A percentile compares a stretch with the other conserved stretches of the same genome.
phyloP scores from a whole-genome alignment of 1,140 invertebrate genomes.

The Penaeus indicus region DNA sequence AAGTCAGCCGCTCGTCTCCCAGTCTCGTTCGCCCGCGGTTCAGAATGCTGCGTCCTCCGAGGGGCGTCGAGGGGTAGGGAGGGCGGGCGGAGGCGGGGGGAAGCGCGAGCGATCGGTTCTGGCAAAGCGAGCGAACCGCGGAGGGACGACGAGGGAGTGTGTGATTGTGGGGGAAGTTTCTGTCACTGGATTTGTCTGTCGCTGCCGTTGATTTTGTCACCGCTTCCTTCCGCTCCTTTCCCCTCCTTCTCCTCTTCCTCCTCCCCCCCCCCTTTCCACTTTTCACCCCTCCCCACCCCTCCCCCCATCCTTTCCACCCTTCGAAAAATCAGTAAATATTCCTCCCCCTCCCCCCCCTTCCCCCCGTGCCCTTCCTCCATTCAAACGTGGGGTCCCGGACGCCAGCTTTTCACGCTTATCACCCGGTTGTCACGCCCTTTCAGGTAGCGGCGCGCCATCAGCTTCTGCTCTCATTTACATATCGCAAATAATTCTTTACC shows the following conservation, averaged over 20 bases:
- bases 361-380: too few relatives aligned
- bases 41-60: neutral
- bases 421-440: too few relatives aligned
- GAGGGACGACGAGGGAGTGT: neutral
- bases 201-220: constrained; percentile 16
- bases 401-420: too few relatives aligned
- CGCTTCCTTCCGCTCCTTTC: constrained; percentile 16
- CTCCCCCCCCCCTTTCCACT: neutral
- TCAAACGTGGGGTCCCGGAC: too few relatives aligned
- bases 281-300: neutral
- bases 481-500: too few relatives aligned
- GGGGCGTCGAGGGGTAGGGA: neutral
- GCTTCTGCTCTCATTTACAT: too few relatives aligned
- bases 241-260: too few relatives aligned
- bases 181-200: constrained; percentile 23
- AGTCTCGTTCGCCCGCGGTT: constrained; percentile 11
- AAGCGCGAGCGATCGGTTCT: neutral
- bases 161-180: constrained; percentile 26
- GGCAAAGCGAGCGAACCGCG: neutral
- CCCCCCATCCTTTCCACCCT: too few relatives aligned
- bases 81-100: neutral
- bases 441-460: too few relatives aligned
- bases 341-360: too few relatives aligned
- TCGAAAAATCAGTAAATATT: too few relatives aligned
- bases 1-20: constrained; percentile 45